Evolutionary conservation across 2,888 invertebrate genomes (phyloP).

Genomic region (Dendrolimus houi): DNA sequence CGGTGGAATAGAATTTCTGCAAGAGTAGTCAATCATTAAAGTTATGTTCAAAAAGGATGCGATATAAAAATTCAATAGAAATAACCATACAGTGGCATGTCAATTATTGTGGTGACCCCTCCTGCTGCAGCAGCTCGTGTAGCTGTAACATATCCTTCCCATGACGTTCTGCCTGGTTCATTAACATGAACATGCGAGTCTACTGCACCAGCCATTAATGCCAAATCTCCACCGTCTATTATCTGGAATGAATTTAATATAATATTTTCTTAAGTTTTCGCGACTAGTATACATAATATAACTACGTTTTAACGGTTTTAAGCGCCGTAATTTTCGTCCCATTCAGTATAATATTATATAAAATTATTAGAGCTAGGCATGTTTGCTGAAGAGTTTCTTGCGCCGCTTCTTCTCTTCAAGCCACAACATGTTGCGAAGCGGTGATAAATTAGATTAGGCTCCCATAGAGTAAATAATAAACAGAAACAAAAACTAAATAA

Average conservation of each 20-base stretch:
- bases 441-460: too few relatives aligned
- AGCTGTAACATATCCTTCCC: conserved; percentile 83
- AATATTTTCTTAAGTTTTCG: too few relatives aligned
- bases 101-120: conserved; percentile 83
- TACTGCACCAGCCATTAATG: conserved; percentile 81
- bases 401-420: too few relatives aligned
- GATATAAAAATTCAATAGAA: neutral
- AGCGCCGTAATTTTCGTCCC: too few relatives aligned
- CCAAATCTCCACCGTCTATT: conserved; percentile 50
- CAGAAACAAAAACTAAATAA: too few relatives aligned
- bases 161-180: conserved; percentile 82
- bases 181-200: conserved; percentile 86
- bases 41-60: neutral
- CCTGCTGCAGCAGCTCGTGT: conserved; percentile 84
- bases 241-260: conserved; percentile 24
- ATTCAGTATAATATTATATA: too few relatives aligned
- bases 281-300: too few relatives aligned
- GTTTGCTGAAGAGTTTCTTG: too few relatives aligned
- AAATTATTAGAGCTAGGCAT: too few relatives aligned
- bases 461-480: too few relatives aligned
- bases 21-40: conserved; percentile 12
- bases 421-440: too few relatives aligned
- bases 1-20: conserved; percentile 83
- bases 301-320: too few relatives aligned
- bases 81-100: conserved; percentile 79